Evolutionary conservation across 2,888 invertebrate species (phyloP), one percentile per base, ranked within the genome.

Genomic region (Drosophila multiciliata): DNA sequence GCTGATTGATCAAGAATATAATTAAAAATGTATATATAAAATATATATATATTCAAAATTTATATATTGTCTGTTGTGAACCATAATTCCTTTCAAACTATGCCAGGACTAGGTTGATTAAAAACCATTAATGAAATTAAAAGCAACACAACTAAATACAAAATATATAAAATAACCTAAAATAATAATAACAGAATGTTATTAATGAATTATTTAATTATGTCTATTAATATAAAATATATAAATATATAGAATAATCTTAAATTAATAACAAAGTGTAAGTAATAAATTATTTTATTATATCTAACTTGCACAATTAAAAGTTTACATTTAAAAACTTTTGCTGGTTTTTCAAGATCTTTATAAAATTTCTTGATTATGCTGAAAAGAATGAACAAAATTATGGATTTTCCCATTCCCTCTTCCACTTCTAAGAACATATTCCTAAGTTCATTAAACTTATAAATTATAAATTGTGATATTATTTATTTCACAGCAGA

Each of bases 381-480:
- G 38, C 2, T 38, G 38, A 9, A n/a, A 40, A 9, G 4, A 1
- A 4, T n/a, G n/a, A n/a, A n/a, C 1, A 9, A 40, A n/a, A n/a
- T n/a, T 2, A 3, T 40, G 8, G 0, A 3, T 9, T n/a, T 38
- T 11, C 1, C 2, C 1, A 40, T n/a, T 40, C 3, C 0, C 11
- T 5, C 42, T 20, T 20, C 3, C 45, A 3, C 7, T 3, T 45
- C 1, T 45, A 7, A 7, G 1, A 20, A 7, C 7, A 15, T 7
- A 3, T 15, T 45, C 7, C 1, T 1, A 20, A 45, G 20, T 23
- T 45, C 8, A 8, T 8, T 45, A 15, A 45, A 23, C 15, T 23
- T 1, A 23, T 7, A 0, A 6, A 1, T 15, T 42, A 1, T 11
- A 42, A 42, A 12, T 1, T 42, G 12, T 6, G 1, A 42, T 42